Base-by-base conservation (phyloP, 1,140 invertebrate species). In the Atta colombica region DNA sequence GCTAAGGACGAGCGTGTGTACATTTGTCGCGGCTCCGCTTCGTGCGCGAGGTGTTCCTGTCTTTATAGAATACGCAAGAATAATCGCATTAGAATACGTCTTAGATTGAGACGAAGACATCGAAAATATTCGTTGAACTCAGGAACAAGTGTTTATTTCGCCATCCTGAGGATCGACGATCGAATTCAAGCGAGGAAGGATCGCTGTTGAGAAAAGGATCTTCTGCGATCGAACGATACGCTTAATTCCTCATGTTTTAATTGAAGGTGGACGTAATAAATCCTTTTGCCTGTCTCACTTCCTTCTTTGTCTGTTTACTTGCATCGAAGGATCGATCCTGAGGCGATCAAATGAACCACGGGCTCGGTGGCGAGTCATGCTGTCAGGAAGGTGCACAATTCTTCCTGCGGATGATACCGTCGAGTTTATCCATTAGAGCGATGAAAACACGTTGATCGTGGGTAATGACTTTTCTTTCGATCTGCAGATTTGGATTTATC, bases 1-100 rank as follows among this genome's bases (percentile, higher is more conserved):
- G 31, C 61, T n/a, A 72, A 86, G n/a, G 86, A 58, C 86, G 82
- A 90, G 60, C 81, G 89, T 85, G 88, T 86, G 63, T 87, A 80
- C 55, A 69, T 68, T 84, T 77, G 51, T 90, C 85, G 77, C 60
- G 74, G 35, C 75, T 55, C 77, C 89, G 72, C 72, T 77, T 86
- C 21, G 35, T 21, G 25, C 77, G 35, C 21, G 21, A 78, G 39
- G 53, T 65, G 63, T 68, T 68, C 53, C 25, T 7, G 31, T 69
- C 51, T n/a, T 6, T 1, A 0, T 28, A 75, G 51, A 60, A n/a
- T 8, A 2, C 28, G 4, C 4, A 1, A 21, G 28, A 45, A 21
- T 21, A 77, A 7, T 12, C 28, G 81, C n/a, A 45, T 16, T 12
- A 65, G 77, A 21, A 81, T 28, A 55, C n/a, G 18, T 51, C 21